Conservation (phyloP, 2,888 invertebrate genomes). For the Leptinotarsa juncta region DNA sequence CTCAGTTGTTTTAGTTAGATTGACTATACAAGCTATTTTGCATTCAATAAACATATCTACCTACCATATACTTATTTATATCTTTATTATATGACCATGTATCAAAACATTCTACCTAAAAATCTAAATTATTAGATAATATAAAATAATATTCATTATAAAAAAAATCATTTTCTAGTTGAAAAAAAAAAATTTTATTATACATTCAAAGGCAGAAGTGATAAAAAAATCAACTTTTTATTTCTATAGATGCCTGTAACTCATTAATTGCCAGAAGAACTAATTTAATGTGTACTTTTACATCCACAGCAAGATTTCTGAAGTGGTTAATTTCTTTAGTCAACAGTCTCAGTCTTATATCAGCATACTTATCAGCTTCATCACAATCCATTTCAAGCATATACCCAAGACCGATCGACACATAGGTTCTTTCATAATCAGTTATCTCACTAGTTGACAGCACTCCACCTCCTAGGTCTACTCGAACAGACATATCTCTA, state of each 20-base stretch:
- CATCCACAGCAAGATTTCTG: constrained; percentile 60
- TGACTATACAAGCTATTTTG: too few relatives aligned
- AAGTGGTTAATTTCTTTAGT: constrained; percentile 62
- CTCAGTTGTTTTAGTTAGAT: too few relatives aligned
- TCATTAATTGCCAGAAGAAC: constrained; percentile 63
- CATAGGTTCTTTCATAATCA: constrained; percentile 56
- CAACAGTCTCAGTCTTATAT: constrained; percentile 59
- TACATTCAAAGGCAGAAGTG: too few relatives aligned
- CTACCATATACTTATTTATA: too few relatives aligned
- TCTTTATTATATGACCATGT: too few relatives aligned
- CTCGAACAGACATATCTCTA: constrained; percentile 53
- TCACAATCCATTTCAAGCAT: constrained; percentile 62
- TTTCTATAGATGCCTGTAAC: constrained; percentile 50
- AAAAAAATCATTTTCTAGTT: too few relatives aligned
- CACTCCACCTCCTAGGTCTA: constrained; percentile 54
- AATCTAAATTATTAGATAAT: too few relatives aligned
- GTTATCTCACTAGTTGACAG: constrained; percentile 56
- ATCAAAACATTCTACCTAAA: too few relatives aligned
- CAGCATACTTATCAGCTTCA: constrained; percentile 62
- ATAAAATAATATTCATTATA: too few relatives aligned
- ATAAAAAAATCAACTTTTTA: constrained; percentile 22
- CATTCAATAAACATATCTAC: too few relatives aligned
- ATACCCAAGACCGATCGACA: constrained; percentile 61
- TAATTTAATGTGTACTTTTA: constrained; percentile 64
- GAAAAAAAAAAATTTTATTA: too few relatives aligned